Evolutionary conservation across 1,140 invertebrate species (phyloP), one percentile per base, ranked within the genome.

Genomic region (Sinella curviseta): DNA sequence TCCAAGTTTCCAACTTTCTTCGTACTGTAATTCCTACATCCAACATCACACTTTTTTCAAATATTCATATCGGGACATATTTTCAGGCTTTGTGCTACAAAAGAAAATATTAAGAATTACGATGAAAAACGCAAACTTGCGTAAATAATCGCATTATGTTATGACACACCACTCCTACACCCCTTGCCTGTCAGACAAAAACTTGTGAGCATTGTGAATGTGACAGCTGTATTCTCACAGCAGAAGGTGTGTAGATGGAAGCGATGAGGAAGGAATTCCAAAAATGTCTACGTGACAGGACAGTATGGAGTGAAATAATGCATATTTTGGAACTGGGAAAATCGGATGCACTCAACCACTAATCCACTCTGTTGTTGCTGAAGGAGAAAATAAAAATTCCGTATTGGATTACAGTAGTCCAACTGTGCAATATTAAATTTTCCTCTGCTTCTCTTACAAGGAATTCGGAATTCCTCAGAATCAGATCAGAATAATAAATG

Each of bases 161-260:
- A n/a, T n/a, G n/a, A n/a, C n/a, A 70, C 65, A 70, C 65, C 65
- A n/a, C 65, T 70, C 65, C 65, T 70, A 70, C 65, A 31, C 65
- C 65, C 65, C 31, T 20, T 48, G 8, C 20, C 39, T 70, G 28
- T 70, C 65, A 31, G n/a, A n/a, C n/a, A n/a, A n/a, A n/a, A n/a
- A n/a, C n/a, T n/a, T n/a, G n/a, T n/a, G n/a, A n/a, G n/a, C n/a
- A n/a, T n/a, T n/a, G n/a, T n/a, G n/a, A n/a, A n/a, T 70, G 65
- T 70, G 65, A 70, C 65, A 70, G 65, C 65, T 70, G 65, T 30
- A 70, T 70, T 70, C 65, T 70, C 65, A 70, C 65, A 70, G 24
- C 8, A n/a, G 55, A 8, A 14, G 24, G 4, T 60, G 55, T 17
- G 3, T 4, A 24, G 24, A 60, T 60, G 28, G 28, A 24, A 70